phyloP scores from a whole-genome alignment of 2,888 invertebrate genomes.

The Junonia oenone region DNA sequence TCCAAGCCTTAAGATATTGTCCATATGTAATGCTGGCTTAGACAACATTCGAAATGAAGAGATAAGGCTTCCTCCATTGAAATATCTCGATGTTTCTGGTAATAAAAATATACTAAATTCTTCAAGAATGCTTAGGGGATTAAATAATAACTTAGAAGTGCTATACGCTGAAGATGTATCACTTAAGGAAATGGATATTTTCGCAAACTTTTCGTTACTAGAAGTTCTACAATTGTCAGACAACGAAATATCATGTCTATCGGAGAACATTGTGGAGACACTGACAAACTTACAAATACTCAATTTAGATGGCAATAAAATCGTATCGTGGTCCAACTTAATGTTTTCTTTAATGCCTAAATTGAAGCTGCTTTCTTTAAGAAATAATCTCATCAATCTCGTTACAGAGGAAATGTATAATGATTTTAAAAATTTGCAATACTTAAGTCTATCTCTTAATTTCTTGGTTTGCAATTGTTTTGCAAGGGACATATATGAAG shows the following conservation, averaged over 20 bases:
- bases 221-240: constrained; percentile 63
- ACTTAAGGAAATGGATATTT: constrained; percentile 51
- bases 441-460: constrained; percentile 76
- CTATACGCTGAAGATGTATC: constrained; percentile 64
- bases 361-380: constrained; percentile 63
- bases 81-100: constrained; percentile 75
- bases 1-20: constrained; percentile 44
- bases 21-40: constrained; percentile 66
- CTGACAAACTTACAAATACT: constrained; percentile 65
- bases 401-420: constrained; percentile 76
- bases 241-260: constrained; percentile 71
- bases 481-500: constrained; percentile 70
- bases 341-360: constrained; percentile 53
- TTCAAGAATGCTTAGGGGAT: constrained; percentile 50
- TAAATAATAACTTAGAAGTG: constrained; percentile 59
- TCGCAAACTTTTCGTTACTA: constrained; percentile 57
- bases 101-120: constrained; percentile 60
- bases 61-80: constrained; percentile 63
- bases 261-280: constrained; percentile 39
- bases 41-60: constrained; percentile 46
- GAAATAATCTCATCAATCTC: constrained; percentile 76
- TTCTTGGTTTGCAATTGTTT: constrained; percentile 81
- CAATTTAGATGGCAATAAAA: constrained; percentile 74
- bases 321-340: constrained; percentile 75
- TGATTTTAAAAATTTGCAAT: constrained; percentile 69